These are phyloP conservation scores for Colaptes auratus DNA, from an alignment of 2,113 vertebrate species.

Conservation along the genomic window DNA sequence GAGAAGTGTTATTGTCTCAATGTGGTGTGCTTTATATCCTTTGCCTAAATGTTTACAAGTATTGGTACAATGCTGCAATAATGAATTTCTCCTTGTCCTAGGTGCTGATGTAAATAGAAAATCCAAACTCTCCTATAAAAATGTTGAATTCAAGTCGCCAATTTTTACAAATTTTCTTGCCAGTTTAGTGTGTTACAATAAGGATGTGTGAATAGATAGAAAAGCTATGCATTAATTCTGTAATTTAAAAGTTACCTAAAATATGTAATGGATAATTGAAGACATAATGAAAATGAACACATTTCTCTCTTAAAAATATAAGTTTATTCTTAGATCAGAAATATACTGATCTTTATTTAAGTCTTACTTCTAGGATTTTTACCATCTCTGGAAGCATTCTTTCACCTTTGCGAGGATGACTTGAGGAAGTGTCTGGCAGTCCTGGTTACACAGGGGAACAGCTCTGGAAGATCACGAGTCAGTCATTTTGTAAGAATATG, in stretches of 20 bases:
- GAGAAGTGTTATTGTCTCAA: background rate
- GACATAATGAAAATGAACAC: background rate
- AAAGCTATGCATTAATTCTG: background rate
- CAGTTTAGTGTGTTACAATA: background rate
- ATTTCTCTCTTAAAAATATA: background rate
- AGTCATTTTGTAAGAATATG: background rate
- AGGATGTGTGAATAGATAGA: background rate
- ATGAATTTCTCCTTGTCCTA: background rate
- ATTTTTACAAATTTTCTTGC: background rate
- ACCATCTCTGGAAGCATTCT: background rate
- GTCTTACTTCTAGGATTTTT: background rate
- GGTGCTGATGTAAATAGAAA: background rate
- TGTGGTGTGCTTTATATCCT: rapidly evolving
- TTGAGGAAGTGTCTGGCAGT: background rate
- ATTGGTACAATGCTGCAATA: background rate
- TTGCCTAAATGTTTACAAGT: background rate
- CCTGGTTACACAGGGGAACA: background rate
- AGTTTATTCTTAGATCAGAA: background rate
- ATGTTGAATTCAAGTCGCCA: background rate
- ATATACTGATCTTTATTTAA: background rate
- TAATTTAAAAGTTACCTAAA: background rate
- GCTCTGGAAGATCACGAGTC: background rate
- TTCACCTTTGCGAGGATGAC: background rate
- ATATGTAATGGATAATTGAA: background rate
- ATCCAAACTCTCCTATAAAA: background rate